These are phyloP conservation scores for Microcebus jonahi DNA, from an alignment of 2,113 vertebrate species.

Conservation along the genomic window DNA sequence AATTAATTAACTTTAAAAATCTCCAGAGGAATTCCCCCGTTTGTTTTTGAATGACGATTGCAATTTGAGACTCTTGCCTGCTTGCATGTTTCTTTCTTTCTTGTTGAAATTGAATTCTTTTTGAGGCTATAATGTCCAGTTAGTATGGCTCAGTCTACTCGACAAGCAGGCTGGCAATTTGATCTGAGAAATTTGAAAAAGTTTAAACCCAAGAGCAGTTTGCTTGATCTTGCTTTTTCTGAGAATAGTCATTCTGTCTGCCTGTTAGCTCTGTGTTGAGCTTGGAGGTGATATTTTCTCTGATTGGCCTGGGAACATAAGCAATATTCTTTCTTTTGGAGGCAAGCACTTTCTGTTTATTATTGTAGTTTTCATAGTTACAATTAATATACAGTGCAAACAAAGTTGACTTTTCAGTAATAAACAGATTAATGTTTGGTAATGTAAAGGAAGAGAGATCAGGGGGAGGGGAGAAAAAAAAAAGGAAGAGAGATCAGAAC, in stretches of 20 bases:
- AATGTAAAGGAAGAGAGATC: background rate
- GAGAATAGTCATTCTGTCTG: conserved; percentile 19
- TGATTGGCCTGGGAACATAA: background rate
- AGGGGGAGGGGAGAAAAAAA: background rate
- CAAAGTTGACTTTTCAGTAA: conserved; percentile 34
- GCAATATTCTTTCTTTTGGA: background rate
- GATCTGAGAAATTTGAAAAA: conserved; percentile 60
- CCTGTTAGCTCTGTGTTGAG: conserved; percentile 3
- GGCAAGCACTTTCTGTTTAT: conserved; percentile 8
- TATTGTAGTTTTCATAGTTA: conserved; percentile 22
- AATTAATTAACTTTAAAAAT: conserved; percentile 77
- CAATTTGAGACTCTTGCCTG: conserved; percentile 69
- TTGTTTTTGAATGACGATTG: conserved; percentile 71
- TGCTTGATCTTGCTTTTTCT: conserved; percentile 51
- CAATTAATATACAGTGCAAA: background rate
- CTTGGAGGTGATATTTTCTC: background rate
- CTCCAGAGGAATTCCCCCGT: conserved; percentile 67
- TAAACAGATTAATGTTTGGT: conserved; percentile 28
- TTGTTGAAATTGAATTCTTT: conserved; percentile 76
- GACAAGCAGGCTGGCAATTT: conserved; percentile 40
- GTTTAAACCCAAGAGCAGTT: conserved; percentile 43
- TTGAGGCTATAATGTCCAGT: conserved; percentile 59
- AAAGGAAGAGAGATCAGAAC: background rate
- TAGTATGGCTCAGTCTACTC: conserved; percentile 49
- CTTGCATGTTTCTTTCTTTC: conserved; percentile 59